A percentile compares a stretch with the other conserved stretches of the same genome.
Conservation (phyloP, 2,113 vertebrate genomes). For the Dermatemys mawii region DNA sequence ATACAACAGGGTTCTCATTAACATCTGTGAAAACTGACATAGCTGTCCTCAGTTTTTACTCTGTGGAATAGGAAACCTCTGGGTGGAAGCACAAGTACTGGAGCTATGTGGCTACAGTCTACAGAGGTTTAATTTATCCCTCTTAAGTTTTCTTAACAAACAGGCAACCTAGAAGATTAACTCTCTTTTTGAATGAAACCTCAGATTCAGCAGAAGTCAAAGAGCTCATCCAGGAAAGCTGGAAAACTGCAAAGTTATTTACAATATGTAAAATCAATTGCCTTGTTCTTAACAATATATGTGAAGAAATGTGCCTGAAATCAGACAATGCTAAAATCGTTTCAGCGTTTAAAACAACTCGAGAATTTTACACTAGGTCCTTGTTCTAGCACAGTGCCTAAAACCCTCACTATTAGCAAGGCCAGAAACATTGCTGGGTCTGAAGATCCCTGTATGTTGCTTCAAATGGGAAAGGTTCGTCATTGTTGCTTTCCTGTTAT, state of each 20-base stretch:
- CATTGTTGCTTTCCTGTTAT: constrained; percentile 70
- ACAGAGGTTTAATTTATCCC: neutral
- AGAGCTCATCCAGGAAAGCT: neutral
- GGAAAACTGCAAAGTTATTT: neutral
- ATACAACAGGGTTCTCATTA: neutral
- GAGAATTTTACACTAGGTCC: neutral
- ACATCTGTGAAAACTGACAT: neutral
- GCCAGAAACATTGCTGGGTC: neutral
- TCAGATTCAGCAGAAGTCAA: neutral
- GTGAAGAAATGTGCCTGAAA: neutral
- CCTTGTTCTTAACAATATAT: neutral
- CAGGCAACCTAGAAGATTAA: neutral
- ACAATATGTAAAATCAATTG: neutral
- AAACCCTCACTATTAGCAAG: neutral
- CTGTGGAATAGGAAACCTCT: neutral
- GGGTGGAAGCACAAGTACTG: neutral
- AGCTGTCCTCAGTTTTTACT: neutral
- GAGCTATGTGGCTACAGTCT: neutral
- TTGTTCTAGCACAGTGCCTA: neutral
- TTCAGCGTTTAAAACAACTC: neutral
- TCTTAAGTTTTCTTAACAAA: neutral
- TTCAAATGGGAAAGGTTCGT: neutral
- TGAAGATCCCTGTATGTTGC: neutral
- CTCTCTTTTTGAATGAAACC: neutral
- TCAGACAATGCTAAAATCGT: neutral